Evolutionary conservation across 2,113 vertebrate species (phyloP), one percentile per base, ranked within the genome.

Genomic region (Labrus mixtus): DNA sequence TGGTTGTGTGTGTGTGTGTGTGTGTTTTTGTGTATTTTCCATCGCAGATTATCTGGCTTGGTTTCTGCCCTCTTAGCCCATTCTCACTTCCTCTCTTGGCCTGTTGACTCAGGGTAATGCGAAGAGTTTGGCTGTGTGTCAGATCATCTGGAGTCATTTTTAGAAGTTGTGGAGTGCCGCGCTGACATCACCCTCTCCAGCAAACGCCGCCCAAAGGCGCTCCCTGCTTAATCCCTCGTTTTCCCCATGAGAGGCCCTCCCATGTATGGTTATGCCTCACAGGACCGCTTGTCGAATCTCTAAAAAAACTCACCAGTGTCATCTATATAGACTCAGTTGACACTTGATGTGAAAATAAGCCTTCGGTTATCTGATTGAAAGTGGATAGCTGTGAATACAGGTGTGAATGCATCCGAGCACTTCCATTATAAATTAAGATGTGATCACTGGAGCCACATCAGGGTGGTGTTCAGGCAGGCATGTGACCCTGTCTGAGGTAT

Each of bases 101-200:
- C 83, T 83, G 86, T 90, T 72, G 78, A 85, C 86, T 90, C 84
- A 82, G 63, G 83, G 90, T 91, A 92, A 93, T 90, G 77, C 91
- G 89, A 92, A 84, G 82, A 89, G 81, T 83, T 87, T 78, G 73
- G 77, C 82, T 56, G 46, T 5, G 53, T 65, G 73, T 84, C 79
- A 91, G 25, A 87, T 89, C 82, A 89, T 89, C 88, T 78, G 79
- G 83, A 89, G 89, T 74, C 78, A 88, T 88, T 90, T 90, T 89
- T 89, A 91, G 91, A 87, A 86, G 54, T 79, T 72, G 67, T 60
- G 61, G 73, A 82, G 69, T 56, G 62, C 33, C 1, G 16, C 25
- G 1, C 79, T 88, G 88, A 88, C 84, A 87, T 88, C 88, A 86
- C 68, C 45, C 7, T 50, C 4, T 66, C 45, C 45, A 4, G 12